These are phyloP conservation scores for Reticulitermes lucifugus DNA, from an alignment of 2,888 invertebrate species.

Conservation along the genomic window DNA sequence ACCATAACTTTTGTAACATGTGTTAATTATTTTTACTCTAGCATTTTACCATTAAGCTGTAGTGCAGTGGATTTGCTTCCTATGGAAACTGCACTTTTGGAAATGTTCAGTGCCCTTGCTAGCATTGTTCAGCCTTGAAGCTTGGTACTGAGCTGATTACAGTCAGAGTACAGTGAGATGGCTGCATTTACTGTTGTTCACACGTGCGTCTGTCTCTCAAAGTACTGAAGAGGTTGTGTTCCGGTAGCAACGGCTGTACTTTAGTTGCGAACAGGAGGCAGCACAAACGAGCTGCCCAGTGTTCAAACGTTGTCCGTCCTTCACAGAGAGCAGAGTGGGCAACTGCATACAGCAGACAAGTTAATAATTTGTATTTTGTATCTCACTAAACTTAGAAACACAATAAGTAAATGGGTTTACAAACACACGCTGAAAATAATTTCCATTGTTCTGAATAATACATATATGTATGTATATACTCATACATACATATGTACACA, in stretches of 20 bases:
- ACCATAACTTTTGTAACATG: neutral
- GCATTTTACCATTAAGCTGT: neutral
- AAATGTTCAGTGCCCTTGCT: constrained; percentile 29
- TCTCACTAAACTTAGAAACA: no score
- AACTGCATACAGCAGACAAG: no score
- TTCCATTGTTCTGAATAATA: no score
- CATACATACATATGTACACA: no score
- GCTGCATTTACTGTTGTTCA: neutral
- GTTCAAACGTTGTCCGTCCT: neutral
- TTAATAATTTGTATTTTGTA: no score
- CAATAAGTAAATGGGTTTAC: no score
- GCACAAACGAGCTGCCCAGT: neutral
- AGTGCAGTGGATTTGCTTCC: neutral
- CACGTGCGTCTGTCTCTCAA: neutral
- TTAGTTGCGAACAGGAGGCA: neutral
- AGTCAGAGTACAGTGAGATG: constrained; percentile 29
- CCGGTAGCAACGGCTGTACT: neutral
- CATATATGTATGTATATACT: no score
- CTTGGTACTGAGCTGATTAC: constrained; percentile 46
- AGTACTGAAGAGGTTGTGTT: neutral
- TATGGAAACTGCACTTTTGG: neutral
- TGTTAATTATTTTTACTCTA: neutral
- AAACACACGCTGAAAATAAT: no score
- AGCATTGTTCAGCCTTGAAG: constrained; percentile 42
- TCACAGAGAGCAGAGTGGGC: no score